Conservation (phyloP, 2,888 invertebrate species). For the Tryphoninae sp. region DNA sequence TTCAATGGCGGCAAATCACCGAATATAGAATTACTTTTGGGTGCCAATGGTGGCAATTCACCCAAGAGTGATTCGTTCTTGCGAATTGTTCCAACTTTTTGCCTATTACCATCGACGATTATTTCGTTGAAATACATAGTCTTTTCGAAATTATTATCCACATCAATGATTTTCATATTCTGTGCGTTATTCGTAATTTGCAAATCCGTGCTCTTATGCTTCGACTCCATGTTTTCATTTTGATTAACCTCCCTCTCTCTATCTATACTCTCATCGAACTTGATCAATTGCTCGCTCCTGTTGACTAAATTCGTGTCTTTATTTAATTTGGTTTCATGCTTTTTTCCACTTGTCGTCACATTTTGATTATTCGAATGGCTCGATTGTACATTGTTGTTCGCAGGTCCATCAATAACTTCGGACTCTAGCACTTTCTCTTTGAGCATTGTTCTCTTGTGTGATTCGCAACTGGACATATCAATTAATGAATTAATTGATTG, state of each 20-base stretch:
- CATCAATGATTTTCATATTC: constrained; percentile 72
- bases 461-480: constrained; percentile 61
- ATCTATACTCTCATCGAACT: constrained; percentile 75
- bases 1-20: constrained; percentile 78
- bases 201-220: constrained; percentile 70
- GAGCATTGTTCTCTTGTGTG: constrained; percentile 64
- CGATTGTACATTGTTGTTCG: constrained; percentile 71
- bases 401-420: constrained; percentile 67
- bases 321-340: constrained; percentile 69
- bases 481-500: constrained; percentile 62
- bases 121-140: constrained; percentile 79
- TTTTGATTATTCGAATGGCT: constrained; percentile 69
- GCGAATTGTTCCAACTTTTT: constrained; percentile 72
- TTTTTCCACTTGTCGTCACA: constrained; percentile 65
- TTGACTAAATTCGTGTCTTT: constrained; percentile 71
- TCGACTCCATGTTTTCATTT: constrained; percentile 71
- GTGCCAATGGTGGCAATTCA: constrained; percentile 74
- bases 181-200: constrained; percentile 76
- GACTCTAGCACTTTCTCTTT: constrained; percentile 68
- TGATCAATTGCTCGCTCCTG: constrained; percentile 74
- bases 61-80: constrained; percentile 74
- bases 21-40: constrained; percentile 77
- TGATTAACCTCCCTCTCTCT: constrained; percentile 71
- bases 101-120: constrained; percentile 77
- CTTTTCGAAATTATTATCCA: constrained; percentile 75